phyloP scores from a whole-genome alignment of 2,113 vertebrate species.

The Desmodus rotundus region DNA sequence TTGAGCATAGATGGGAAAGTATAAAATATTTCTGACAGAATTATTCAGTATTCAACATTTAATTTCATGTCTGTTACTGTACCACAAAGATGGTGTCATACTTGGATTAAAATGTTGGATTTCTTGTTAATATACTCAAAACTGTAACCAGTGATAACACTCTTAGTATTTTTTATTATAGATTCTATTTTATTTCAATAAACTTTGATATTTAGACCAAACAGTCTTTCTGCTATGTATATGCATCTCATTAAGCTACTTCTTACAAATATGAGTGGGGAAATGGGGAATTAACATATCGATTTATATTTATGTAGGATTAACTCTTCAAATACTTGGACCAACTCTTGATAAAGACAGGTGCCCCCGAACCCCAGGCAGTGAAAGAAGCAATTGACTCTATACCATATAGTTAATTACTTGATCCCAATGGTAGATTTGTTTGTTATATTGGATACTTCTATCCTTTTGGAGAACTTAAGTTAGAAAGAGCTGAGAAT shows the following conservation, averaged over 20 bases:
- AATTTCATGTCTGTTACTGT: slow-evolving; percentile 63
- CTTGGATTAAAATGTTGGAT: slow-evolving; percentile 61
- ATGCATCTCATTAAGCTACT: neutral
- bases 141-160: slow-evolving; percentile 74
- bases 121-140: slow-evolving; percentile 67
- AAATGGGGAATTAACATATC: neutral
- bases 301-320: neutral
- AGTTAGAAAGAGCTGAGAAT: neutral
- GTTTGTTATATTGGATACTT: neutral
- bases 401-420: neutral
- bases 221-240: slow-evolving; percentile 31
- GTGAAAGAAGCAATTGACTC: neutral
- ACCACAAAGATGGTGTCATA: slow-evolving; percentile 42
- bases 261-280: neutral
- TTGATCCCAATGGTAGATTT: neutral
- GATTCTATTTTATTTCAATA: slow-evolving; percentile 79
- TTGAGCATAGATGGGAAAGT: slow-evolving; percentile 24
- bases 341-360: neutral
- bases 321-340: neutral
- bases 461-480: neutral
- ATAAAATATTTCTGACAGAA: slow-evolving; percentile 48
- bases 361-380: neutral
- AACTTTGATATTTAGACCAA: slow-evolving; percentile 76
- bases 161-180: slow-evolving; percentile 77
- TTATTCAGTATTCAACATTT: slow-evolving; percentile 65